Evolutionary conservation across 2,113 vertebrate genomes (phyloP).

Genomic region (Mastomys coucha): DNA sequence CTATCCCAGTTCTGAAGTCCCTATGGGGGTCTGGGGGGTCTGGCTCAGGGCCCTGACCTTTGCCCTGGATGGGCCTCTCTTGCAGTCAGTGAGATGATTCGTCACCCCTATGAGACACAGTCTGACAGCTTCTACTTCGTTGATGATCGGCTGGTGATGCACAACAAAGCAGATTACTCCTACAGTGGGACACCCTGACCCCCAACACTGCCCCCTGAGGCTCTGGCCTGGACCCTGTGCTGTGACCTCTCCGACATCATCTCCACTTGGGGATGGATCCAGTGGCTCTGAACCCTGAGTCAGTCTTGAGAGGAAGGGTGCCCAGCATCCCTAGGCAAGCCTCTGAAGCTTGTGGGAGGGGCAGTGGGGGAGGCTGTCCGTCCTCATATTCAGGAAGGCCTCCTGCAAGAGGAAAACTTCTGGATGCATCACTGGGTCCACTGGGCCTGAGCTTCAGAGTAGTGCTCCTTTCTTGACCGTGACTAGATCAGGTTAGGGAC

Average conservation of each 20-base stretch:
- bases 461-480: slow-evolving; percentile 32
- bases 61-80: slow-evolving; percentile 41
- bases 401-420: slow-evolving; percentile 24
- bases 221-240: neutral
- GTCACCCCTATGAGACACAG: slow-evolving; percentile 96
- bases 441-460: slow-evolving; percentile 52
- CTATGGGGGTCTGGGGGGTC: no score
- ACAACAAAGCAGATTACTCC: slow-evolving; percentile 99
- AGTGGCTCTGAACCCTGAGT: neutral
- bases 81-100: slow-evolving; percentile 97
- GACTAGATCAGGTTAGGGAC: slow-evolving; percentile 27
- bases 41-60: slow-evolving; percentile 50
- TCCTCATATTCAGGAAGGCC: slow-evolving; percentile 19
- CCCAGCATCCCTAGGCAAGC: neutral
- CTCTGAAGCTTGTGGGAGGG: neutral
- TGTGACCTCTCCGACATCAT: slow-evolving; percentile 11
- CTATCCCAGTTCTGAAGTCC: neutral
- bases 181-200: slow-evolving; percentile 94
- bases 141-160: slow-evolving; percentile 99
- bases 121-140: slow-evolving; percentile 99
- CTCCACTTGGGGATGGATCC: slow-evolving; percentile 16
- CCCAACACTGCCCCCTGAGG: neutral
- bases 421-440: neutral
- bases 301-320: slow-evolving; percentile 31
- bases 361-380: neutral